Percentiles rank a stretch among this genome's conserved stretches.
Evolutionary conservation across 1,140 invertebrate genomes (phyloP).

Genomic region (Pogonognathellus flavescens): DNA sequence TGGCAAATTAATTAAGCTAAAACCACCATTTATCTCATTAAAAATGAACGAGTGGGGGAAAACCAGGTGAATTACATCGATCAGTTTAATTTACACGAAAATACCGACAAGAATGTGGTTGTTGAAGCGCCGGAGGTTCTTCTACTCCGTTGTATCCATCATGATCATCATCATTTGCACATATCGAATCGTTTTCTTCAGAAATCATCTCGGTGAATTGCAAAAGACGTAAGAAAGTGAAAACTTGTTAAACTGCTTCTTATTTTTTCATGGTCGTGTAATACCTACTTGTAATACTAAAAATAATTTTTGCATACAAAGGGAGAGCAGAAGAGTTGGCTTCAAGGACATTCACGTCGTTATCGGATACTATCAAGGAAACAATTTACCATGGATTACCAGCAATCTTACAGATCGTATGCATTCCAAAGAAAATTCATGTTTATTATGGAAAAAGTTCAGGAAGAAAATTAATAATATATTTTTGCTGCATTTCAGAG

Average conservation of each 20-base stretch:
- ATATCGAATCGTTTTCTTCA: conserved; percentile 17
- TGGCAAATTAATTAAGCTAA: not conserved
- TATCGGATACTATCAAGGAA: conserved; percentile 87
- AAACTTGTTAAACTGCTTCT: not conserved
- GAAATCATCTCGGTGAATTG: conserved; percentile 19
- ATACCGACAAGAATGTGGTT: conserved; percentile 24
- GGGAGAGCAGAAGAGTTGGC: conserved; percentile 22
- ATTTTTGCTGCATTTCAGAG: conserved; percentile 74
- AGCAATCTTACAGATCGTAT: conserved; percentile 80
- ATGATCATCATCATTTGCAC: conserved; percentile 40
- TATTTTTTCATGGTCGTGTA: not conserved
- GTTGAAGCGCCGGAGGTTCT: conserved; percentile 26
- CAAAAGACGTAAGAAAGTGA: conserved; percentile 3
- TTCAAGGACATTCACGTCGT: conserved; percentile 74
- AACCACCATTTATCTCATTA: not conserved
- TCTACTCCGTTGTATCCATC: conserved; percentile 30
- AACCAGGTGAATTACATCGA: conserved; percentile 1
- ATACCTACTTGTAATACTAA: no score
- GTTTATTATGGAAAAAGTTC: no score
- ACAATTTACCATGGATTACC: conserved; percentile 73
- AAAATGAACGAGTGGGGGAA: conserved; percentile 10
- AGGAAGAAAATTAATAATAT: no score
- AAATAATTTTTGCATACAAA: no score
- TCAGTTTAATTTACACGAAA: conserved; percentile 9
- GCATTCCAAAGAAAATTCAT: conserved; percentile 27